Base-by-base conservation (phyloP, 2,113 vertebrate species). In the Pelecanoides urinatrix region DNA sequence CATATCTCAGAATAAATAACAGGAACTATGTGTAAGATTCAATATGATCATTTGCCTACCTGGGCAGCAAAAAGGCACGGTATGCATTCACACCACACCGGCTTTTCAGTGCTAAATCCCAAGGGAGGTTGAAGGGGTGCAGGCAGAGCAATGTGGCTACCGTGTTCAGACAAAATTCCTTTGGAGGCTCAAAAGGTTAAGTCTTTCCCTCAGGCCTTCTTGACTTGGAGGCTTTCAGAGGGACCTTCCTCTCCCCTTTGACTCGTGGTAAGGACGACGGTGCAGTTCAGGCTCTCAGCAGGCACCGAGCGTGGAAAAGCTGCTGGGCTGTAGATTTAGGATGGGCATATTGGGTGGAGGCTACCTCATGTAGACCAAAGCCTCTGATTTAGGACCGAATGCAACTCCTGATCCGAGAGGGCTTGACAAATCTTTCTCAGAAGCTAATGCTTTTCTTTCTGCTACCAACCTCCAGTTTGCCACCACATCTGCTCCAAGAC, bases 331-430 rank as follows among this genome's bases (percentile, higher is more conserved):
- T 19, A 72, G 32, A 26, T 61, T 73, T 30, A 72, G 65, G 56
- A 58, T 29, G 63, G n/a, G 55, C 10, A 2, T 27, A 22, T 3
- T 0, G 0, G 44, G 53, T 1, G 5, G n/a, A 68, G 47, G 36
- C 59, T 42, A 25, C 34, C 11, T 75, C 38, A 12, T 2, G 11
- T 5, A 65, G 52, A 52, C 17, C 47, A 65, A 63, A 82, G 19
- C 52, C 47, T 79, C 38, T 53, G 32, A 55, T 52, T 72, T 65
- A 79, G 45, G 67, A 67, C 25, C 3, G 1, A 79, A 68, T 32
- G 67, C 83, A 88, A 10, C 14, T 73, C 36, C 36, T 50, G 63
- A 66, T 25, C 45, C 36, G 34, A 91, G 63, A 83, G 44, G 10
- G 45, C 22, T 40, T 73, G 53, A 75, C 0, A 0, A 79, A n/a